Conservation (phyloP, 1,140 invertebrate species). For the Drosophila bifasciata region DNA sequence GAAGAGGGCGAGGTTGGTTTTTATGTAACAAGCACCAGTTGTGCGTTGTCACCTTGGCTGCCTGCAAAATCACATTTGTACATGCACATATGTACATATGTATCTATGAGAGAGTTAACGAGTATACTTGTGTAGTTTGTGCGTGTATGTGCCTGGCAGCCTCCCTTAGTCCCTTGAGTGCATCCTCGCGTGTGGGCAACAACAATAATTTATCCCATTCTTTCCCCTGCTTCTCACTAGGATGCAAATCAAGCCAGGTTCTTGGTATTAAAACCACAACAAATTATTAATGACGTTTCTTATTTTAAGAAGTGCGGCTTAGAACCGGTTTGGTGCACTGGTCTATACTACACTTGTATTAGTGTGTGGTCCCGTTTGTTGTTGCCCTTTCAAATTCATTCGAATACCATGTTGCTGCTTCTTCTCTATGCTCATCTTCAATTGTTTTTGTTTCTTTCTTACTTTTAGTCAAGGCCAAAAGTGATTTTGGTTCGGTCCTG, state of each 20-base stretch:
- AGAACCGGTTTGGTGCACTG: conserved; percentile 56
- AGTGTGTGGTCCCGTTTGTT: conserved; percentile 27
- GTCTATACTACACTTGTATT: conserved; percentile 53
- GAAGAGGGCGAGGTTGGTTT: conserved; percentile 58
- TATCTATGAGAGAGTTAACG: neutral
- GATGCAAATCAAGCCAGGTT: neutral
- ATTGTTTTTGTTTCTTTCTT: conserved; percentile 27
- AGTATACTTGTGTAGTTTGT: conserved; percentile 1
- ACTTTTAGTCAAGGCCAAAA: conserved; percentile 66
- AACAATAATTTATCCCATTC: neutral
- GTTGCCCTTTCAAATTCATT: conserved; percentile 58
- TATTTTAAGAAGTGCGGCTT: conserved; percentile 1
- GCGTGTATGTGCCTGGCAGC: conserved; percentile 40
- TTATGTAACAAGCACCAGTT: conserved; percentile 71
- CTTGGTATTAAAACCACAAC: too few relatives aligned
- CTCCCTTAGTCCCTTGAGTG: conserved; percentile 4
- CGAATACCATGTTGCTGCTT: conserved; percentile 41
- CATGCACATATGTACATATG: conserved; percentile 22
- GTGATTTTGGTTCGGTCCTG: conserved; percentile 38
- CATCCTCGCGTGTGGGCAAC: conserved; percentile 50
- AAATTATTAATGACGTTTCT: too few relatives aligned
- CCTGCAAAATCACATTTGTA: conserved; percentile 49
- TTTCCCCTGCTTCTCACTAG: neutral
- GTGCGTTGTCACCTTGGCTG: conserved; percentile 67
- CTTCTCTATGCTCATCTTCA: conserved; percentile 8